These are phyloP conservation scores for Ochropacha duplaris DNA, from an alignment of 2,888 invertebrate species.

Conservation along the genomic window DNA sequence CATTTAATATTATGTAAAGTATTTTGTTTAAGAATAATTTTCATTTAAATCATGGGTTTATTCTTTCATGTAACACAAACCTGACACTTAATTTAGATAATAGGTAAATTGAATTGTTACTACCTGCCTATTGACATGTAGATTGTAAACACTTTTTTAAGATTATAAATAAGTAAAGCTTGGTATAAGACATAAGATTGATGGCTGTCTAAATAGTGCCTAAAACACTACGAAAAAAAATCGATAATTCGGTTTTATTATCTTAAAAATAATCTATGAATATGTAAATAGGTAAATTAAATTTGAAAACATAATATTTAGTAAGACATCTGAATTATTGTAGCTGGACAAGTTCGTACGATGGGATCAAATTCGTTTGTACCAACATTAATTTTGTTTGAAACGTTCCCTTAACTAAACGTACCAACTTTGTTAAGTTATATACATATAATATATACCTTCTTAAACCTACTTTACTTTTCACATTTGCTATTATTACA, in stretches of 20 bases:
- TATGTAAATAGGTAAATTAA: slow-evolving; percentile 66
- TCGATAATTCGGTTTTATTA: slow-evolving; percentile 80
- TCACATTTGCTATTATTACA: no score
- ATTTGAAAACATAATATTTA: slow-evolving; percentile 63
- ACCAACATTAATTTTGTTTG: slow-evolving; percentile 46
- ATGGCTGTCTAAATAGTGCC: slow-evolving; percentile 84
- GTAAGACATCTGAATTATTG: slow-evolving; percentile 53
- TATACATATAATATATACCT: no score
- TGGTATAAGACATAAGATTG: slow-evolving; percentile 81
- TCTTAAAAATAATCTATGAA: slow-evolving; percentile 64
- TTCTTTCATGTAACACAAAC: slow-evolving; percentile 25
- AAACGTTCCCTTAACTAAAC: background rate
- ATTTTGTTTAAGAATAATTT: no score
- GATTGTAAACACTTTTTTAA: slow-evolving; percentile 72
- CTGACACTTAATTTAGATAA: slow-evolving; percentile 47
- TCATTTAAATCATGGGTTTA: background rate
- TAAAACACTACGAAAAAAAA: slow-evolving; percentile 80
- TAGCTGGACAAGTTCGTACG: slow-evolving; percentile 61
- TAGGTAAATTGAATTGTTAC: slow-evolving; percentile 71
- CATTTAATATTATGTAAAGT: no score
- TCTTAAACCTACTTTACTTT: no score
- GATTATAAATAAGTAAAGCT: slow-evolving; percentile 71
- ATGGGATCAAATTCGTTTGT: slow-evolving; percentile 76
- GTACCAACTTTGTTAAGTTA: background rate
- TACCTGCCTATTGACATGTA: slow-evolving; percentile 81